Base-by-base conservation (phyloP, 1,140 invertebrate species). In the Eurosta solidaginis region DNA sequence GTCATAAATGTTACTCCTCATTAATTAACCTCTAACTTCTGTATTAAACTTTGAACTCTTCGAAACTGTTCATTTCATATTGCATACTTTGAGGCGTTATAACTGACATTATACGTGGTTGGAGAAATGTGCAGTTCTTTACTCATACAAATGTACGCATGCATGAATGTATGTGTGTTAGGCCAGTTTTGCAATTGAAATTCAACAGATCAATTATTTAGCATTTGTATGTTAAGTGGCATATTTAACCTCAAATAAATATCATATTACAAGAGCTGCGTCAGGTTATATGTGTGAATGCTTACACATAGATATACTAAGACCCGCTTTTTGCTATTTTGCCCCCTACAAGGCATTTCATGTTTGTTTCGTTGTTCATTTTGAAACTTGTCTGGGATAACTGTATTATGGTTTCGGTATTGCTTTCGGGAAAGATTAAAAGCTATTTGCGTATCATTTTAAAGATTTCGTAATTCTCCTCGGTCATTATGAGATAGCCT, bases 131-230 rank as follows among this genome's bases (percentile, higher is more conserved):
- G n/a, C n/a, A n/a, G n/a, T n/a, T n/a, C n/a, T n/a, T n/a, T n/a
- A n/a, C n/a, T n/a, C 50, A 54, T 54, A 54, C 9, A 29, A 22
- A 54, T 12, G 14, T 54, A 54, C 5, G 14, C 27, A 47, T 47
- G 45, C 45, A 59, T n/a, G 5, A 10, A 17, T 10, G 59, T 33
- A 3, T 68, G 17, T 40, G 14, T 40, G 33, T 36, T 40, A 40
- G 36, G 29, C 27, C 29, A 10, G 40, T 68, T 22, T 68, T 36
- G 22, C 17, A 40, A n/a, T 33, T 29, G 5, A 29, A 22, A 68
- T 20, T 68, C 40, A 68, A 29, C 59, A 40, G 40, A 68, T 68
- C 2, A 40, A 68, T 68, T 68, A 68, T 68, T 68, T 40, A 68
- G 33, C n/a, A 68, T 40, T 68, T 40, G 59, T 2, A 17, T 20